Evolutionary conservation across 1,140 invertebrate species (phyloP).

Genomic region (Drosophila subpulchrella): DNA sequence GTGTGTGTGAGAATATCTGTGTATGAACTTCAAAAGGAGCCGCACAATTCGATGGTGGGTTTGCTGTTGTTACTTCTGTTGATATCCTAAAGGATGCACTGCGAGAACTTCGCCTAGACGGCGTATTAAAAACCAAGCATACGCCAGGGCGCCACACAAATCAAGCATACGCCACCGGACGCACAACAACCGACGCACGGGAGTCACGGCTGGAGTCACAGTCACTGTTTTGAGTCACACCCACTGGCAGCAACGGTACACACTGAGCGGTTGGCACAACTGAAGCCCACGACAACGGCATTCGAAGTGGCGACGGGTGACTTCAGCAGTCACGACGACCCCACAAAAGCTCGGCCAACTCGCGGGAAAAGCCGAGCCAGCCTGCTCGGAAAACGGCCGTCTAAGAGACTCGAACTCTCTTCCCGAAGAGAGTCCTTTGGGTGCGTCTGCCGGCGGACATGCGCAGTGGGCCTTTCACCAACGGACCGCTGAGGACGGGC

Average conservation of each 20-base stretch:
- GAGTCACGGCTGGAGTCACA: slow-evolving; percentile 22
- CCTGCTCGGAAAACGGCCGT: slow-evolving; percentile 1
- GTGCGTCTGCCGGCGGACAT: slow-evolving; percentile 58
- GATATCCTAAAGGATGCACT: slow-evolving; percentile 26
- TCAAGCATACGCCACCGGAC: slow-evolving; percentile 45
- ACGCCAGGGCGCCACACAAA: slow-evolving; percentile 24
- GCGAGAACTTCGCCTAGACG: slow-evolving; percentile 12
- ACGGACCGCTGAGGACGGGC: slow-evolving; percentile 15
- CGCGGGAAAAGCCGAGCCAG: slow-evolving; percentile 23
- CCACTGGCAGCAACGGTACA: slow-evolving; percentile 7
- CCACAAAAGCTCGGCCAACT: slow-evolving; percentile 11
- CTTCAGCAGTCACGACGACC: slow-evolving; percentile 32
- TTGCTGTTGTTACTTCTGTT: slow-evolving; percentile 23
- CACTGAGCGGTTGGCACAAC: slow-evolving; percentile 53
- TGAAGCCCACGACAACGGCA: slow-evolving; percentile 75
- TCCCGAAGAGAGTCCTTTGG: slow-evolving; percentile 48
- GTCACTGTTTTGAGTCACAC: slow-evolving; percentile 15
- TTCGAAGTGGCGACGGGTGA: slow-evolving; percentile 62
- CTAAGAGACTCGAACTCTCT: slow-evolving; percentile 10
- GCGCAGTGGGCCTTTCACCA: slow-evolving; percentile 50
- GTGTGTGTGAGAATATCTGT: slow-evolving; percentile 35
- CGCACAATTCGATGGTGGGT: slow-evolving; percentile 37
- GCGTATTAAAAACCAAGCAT: slow-evolving; percentile 19
- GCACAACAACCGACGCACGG: slow-evolving; percentile 27
- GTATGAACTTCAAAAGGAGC: slow-evolving; percentile 33